Conservation (phyloP, 2,113 vertebrate genomes). For the Chelonoidis abingdonii region DNA sequence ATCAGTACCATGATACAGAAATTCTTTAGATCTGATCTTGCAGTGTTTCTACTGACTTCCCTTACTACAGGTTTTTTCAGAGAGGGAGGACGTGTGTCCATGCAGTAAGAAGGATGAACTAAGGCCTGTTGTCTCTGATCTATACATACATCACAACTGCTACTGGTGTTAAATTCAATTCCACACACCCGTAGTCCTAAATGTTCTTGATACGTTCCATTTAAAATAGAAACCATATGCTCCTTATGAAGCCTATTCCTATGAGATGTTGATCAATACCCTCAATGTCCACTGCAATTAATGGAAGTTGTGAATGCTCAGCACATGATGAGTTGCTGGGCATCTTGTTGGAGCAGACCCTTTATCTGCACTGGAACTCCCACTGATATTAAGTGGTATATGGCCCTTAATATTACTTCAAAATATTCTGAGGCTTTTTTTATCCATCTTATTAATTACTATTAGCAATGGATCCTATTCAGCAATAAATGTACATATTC, state of each 20-base stretch:
- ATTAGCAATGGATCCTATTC: neutral
- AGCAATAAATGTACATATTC: neutral
- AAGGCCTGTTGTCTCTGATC: neutral
- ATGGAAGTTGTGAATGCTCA: conserved; percentile 6
- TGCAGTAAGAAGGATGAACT: neutral
- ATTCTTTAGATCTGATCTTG: neutral
- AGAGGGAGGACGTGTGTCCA: neutral
- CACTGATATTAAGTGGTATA: neutral
- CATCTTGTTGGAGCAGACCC: conserved; percentile 1
- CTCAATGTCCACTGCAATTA: neutral
- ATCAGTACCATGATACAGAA: neutral
- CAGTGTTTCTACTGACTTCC: neutral
- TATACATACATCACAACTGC: neutral
- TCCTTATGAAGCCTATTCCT: neutral
- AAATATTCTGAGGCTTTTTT: neutral
- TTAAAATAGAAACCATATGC: neutral
- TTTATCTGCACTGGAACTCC: conserved; percentile 5
- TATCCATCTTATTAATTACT: neutral
- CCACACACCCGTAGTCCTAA: neutral
- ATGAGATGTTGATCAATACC: neutral
- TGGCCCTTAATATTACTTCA: neutral
- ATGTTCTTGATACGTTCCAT: neutral
- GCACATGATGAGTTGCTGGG: neutral
- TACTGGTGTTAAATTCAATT: neutral
- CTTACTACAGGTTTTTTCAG: neutral